phyloP scores from a whole-genome alignment of 2,888 invertebrate species.

The Parapristionchus giblindavisi region DNA sequence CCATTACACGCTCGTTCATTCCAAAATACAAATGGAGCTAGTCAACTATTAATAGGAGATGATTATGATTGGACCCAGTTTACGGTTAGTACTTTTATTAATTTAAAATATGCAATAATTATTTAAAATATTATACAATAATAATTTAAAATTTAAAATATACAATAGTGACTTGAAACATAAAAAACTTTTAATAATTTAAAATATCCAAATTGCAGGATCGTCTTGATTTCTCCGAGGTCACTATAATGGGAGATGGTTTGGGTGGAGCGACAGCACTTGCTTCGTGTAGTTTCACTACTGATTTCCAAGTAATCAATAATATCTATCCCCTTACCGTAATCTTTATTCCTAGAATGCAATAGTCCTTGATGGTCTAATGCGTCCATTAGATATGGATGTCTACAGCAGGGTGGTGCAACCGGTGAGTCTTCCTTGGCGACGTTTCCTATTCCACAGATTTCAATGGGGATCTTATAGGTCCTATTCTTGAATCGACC shows the following conservation, averaged over 20 bases:
- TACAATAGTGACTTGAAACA: neutral
- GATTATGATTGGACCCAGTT: slow-evolving; percentile 22
- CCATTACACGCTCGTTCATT: neutral
- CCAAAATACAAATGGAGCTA: neutral
- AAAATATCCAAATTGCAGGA: slow-evolving; percentile 7
- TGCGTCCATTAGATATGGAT: slow-evolving; percentile 18
- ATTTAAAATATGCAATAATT: neutral
- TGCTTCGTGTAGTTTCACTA: slow-evolving; percentile 9
- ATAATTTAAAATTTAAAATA: neutral
- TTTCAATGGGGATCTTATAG: neutral
- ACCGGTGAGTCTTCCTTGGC: slow-evolving; percentile 5
- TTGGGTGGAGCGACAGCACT: slow-evolving; percentile 27
- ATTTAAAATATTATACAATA: neutral
- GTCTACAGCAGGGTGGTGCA: slow-evolving; percentile 13
- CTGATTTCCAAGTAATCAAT: slow-evolving; percentile 13
- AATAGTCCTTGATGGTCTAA: slow-evolving; percentile 13
- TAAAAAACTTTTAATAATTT: neutral
- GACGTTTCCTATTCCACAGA: neutral
- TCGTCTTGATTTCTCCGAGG: slow-evolving; percentile 19
- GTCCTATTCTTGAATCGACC: slow-evolving; percentile 31
- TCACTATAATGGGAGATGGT: slow-evolving; percentile 5
- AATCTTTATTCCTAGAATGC: slow-evolving; percentile 1
- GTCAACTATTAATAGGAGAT: slow-evolving; percentile 14
- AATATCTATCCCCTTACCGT: neutral
- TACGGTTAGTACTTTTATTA: slow-evolving; percentile 5